Conservation (phyloP, 1,140 invertebrate genomes). For the Leptoteleia sp. region DNA sequence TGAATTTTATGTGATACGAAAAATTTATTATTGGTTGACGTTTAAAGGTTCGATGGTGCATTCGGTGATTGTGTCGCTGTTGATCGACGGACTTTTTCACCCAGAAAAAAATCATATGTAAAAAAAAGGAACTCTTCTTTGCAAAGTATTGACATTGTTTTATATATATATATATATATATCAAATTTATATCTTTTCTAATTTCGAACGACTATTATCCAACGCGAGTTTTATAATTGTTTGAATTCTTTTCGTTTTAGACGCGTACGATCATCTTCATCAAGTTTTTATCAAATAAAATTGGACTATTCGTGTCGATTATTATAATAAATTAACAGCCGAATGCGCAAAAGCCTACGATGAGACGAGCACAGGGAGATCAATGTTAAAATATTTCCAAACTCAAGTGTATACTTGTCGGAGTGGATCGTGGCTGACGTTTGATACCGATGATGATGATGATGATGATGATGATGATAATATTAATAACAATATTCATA, state of each 20-base stretch:
- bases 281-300: too few species aligned
- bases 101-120: too few species aligned
- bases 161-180: too few species aligned
- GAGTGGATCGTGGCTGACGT: constrained; percentile 7
- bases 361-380: constrained; percentile 22
- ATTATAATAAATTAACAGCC: constrained; percentile 17
- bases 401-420: constrained; percentile 9
- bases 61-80: too few species aligned
- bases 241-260: constrained; percentile 1
- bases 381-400: constrained; percentile 9
- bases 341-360: constrained; percentile 30
- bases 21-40: constrained; percentile 35
- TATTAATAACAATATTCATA: constrained; percentile 38
- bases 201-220: constrained; percentile 5
- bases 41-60: constrained; percentile 35
- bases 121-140: constrained; percentile 5
- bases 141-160: constrained; percentile 5
- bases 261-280: not conserved
- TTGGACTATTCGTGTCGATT: constrained; percentile 27
- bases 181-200: constrained; percentile 11
- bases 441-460: too few species aligned
- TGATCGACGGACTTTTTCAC: too few species aligned
- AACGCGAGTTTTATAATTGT: constrained; percentile 2
- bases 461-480: constrained; percentile 36
- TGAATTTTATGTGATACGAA: constrained; percentile 53